Base-by-base conservation (phyloP, 2,113 vertebrate species). In the Bubalus kerabau region DNA sequence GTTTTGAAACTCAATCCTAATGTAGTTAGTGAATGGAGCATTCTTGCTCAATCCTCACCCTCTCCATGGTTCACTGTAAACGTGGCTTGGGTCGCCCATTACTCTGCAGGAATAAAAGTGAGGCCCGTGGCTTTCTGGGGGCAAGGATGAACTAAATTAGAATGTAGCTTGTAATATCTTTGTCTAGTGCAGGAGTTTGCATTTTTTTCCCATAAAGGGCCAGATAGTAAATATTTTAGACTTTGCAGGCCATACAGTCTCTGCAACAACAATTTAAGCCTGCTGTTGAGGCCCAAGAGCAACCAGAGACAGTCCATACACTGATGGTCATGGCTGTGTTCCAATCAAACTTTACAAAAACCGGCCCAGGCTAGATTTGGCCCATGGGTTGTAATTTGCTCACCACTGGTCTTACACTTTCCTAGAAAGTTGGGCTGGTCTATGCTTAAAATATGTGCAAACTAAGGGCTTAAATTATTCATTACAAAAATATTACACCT, bases 261-360 rank as follows among this genome's bases (percentile, higher is more conserved):
- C 78, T 89, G 57, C 52, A 89, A 32, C 50, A 91, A 60, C 57
- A 46, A 67, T 2, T 84, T 54, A 82, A 10, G 56, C 80, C 62
- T 96, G 43, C 30, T 17, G 21, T 40, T 88, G 4, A 78, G 50
- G 21, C 6, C 16, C 3, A 32, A 89, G 92, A 94, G 30, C 87
- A 96, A 26, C 40, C 11, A 23, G 36, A 81, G 56, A 60, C 24
- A 56, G 59, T 80, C 82, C 11, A 21, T 46, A 95, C 96, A 78
- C 10, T 12, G 87, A 46, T 32, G 21, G 71, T 9, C 6, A 21
- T 93, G 71, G 57, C 36, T 43, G 26, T 90, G 48, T 95, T 80
- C 64, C 54, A 90, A 52, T 82, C 90, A 88, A 95, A 95, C 80
- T 92, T 94, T 94, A 87, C 12, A 64, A 54, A 96, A 94, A 54